Percentiles rank a stretch among this genome's conserved stretches.
Conservation (phyloP, 2,797 vertebrate species). For the Furcifer pardalis region DNA sequence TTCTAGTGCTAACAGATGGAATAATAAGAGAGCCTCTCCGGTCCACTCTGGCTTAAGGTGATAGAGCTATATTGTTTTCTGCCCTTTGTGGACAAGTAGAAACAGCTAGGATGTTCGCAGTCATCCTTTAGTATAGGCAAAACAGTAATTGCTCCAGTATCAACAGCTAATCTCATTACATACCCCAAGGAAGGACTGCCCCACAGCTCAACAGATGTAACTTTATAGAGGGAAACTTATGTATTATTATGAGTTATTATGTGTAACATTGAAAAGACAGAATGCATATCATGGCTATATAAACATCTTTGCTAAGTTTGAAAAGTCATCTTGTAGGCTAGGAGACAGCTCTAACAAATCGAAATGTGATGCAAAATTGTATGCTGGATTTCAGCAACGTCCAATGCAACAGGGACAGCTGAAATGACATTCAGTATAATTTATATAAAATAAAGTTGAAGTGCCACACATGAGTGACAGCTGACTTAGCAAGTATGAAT, state of each 20-base stretch:
- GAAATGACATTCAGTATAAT: conserved; percentile 69
- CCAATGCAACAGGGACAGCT: conserved; percentile 67
- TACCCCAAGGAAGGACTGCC: background rate
- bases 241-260: conserved; percentile 37
- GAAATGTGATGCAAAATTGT: conserved; percentile 56
- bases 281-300: conserved; percentile 48
- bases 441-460: conserved; percentile 61
- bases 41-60: background rate
- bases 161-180: background rate
- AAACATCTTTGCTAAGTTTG: conserved; percentile 61
- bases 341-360: conserved; percentile 67
- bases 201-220: background rate
- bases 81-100: background rate
- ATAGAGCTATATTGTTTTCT: background rate
- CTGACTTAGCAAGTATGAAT: conserved; percentile 66
- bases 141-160: background rate
- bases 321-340: conserved; percentile 64
- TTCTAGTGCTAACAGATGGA: no score
- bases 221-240: conserved; percentile 4
- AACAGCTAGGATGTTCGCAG: background rate
- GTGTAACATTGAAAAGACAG: conserved; percentile 39
- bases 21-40: no score
- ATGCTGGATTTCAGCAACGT: conserved; percentile 67
- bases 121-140: background rate
- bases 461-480: conserved; percentile 65